Base-by-base conservation (phyloP, 1,140 invertebrate genomes). In the Calephelis nemesis region DNA sequence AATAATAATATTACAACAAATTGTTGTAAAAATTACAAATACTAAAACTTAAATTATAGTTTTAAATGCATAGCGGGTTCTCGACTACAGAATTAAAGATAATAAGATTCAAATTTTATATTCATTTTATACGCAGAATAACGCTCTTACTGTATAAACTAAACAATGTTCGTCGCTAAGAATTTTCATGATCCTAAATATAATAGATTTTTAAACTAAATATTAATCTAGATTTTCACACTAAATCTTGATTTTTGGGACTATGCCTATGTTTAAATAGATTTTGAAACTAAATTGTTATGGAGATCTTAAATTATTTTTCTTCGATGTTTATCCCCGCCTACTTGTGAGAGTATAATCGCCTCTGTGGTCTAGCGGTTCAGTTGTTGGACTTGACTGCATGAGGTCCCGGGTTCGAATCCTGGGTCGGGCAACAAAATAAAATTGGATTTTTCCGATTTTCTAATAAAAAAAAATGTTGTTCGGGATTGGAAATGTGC, bases 21-120 rank as follows among this genome's bases (percentile, higher is more conserved):
- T 62, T 60, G 62, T 67, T 63, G 12, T 13, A 48, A 47, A 42
- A 63, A 72, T 50, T 72, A 69, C 71, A 69, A 62, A 74, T 63
- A 69, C 73, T 60, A 69, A 72, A 63, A 52, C 50, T 58, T 54
- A 42, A 54, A 66, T 66, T 42, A n/a, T 45, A 52, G 54, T 54
- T 58, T 45, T 58, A 66, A 50, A 54, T 40, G 40, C 71, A 68
- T 72, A 64, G 71, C 66, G 66, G 63, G 65, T 75, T 70, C 66
- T 72, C 71, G 60, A 69, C 71, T 75, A 65, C 65, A 40, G 60
- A 68, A 74, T 74, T 72, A 74, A 69, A 72, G 67, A 62, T 74
- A 66, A 66, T 66, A 66, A 58, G 65, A 66, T 66, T 74, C 70
- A 68, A 67, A 65, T 65, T 52, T 71, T 69, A 65, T 68, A 67